Percentiles rank a stretch among this genome's conserved stretches.
These are phyloP conservation scores for Drosophila pallidifrons DNA, from an alignment of 1,140 invertebrate genomes.

Conservation along the genomic window DNA sequence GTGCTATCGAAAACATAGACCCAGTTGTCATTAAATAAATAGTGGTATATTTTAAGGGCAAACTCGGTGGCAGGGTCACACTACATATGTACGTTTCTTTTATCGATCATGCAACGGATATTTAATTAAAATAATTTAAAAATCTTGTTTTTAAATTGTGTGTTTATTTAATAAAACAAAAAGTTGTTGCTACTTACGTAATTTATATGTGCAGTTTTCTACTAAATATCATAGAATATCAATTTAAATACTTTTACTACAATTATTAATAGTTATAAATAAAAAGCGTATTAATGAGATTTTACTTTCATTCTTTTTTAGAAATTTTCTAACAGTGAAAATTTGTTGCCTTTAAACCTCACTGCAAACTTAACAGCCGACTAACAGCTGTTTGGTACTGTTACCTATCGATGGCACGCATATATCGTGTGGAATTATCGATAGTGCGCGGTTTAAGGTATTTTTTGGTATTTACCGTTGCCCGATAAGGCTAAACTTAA, in stretches of 20 bases:
- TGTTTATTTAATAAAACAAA: no score
- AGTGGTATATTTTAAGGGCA: neutral
- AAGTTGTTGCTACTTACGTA: no score
- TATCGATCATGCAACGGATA: neutral
- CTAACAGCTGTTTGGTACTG: slow-evolving; percentile 6
- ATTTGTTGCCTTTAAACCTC: neutral
- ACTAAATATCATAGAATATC: no score
- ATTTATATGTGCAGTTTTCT: no score
- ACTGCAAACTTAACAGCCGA: neutral
- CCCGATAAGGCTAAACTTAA: neutral
- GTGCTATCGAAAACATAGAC: slow-evolving; percentile 26
- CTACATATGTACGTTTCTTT: neutral
- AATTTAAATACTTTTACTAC: no score
- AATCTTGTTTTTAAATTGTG: no score
- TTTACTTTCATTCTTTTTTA: no score
- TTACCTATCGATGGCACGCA: neutral
- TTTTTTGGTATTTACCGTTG: slow-evolving; percentile 17
- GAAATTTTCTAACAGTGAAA: neutral
- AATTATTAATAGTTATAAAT: no score
- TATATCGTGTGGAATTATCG: neutral
- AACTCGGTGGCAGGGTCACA: slow-evolving; percentile 3
- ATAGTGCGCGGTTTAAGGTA: neutral
- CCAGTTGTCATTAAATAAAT: neutral
- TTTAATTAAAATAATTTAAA: neutral
- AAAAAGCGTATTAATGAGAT: no score